These are phyloP conservation scores for Bolborhynchus lineola DNA, from an alignment of 2,113 vertebrate genomes.

Conservation along the genomic window DNA sequence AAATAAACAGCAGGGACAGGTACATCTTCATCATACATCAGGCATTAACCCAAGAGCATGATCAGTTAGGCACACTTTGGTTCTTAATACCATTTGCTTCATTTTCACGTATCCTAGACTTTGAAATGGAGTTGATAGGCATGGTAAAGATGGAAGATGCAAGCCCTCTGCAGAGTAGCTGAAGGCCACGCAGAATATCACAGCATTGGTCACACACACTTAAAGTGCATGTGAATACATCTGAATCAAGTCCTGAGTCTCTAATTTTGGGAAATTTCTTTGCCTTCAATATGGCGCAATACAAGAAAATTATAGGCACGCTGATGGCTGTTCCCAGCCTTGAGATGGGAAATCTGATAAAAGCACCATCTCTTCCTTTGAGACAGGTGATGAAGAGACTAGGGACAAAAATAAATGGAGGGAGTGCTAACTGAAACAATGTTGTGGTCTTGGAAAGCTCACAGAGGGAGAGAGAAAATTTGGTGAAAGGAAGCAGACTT, in stretches of 20 bases:
- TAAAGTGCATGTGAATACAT: background rate
- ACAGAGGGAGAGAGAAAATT: background rate
- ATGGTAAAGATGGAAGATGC: background rate
- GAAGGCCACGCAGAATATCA: background rate
- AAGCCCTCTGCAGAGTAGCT: background rate
- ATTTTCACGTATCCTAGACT: background rate
- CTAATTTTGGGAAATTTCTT: background rate
- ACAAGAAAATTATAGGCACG: background rate
- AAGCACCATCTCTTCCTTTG: background rate
- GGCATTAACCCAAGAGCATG: fast-evolving
- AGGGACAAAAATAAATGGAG: background rate
- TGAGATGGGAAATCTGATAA: background rate
- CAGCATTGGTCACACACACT: background rate
- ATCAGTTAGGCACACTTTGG: background rate
- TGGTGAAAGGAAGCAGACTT: background rate
- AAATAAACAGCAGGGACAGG: background rate
- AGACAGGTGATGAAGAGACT: background rate
- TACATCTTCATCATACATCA: background rate
- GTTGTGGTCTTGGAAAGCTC: background rate
- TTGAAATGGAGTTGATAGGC: background rate
- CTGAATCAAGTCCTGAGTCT: background rate
- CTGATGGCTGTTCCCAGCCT: background rate
- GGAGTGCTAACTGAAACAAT: background rate
- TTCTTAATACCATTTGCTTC: background rate
- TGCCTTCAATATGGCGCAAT: background rate